Percentiles rank a stretch among this genome's conserved stretches.
Evolutionary conservation across 2,113 vertebrate species (phyloP).

Genomic region (Nothocercus nigrocapillus): DNA sequence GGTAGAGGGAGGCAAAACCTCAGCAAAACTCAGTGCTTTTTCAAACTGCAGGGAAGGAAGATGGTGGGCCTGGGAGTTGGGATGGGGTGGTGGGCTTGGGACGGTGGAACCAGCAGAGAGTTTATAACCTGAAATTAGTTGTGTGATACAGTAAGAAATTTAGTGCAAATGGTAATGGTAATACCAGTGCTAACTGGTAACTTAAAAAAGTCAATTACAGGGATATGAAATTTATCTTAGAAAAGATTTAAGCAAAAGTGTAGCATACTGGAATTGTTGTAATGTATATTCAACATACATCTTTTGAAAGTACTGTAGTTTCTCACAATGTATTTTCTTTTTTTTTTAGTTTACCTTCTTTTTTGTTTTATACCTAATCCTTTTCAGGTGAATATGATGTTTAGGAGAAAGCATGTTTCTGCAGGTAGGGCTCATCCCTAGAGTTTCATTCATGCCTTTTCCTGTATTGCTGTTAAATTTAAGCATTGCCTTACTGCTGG

Average conservation of each 20-base stretch:
- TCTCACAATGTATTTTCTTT: too few species aligned
- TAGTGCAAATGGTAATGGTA: neutral
- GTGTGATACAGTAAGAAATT: neutral
- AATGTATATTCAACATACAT: neutral
- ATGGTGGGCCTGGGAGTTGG: neutral
- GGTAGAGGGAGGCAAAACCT: neutral
- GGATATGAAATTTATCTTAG: neutral
- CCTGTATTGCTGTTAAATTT: neutral
- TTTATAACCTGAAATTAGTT: neutral
- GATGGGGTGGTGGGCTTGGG: neutral
- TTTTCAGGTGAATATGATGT: neutral
- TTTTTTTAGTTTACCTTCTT: neutral
- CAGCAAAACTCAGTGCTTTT: neutral
- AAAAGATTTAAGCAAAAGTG: neutral
- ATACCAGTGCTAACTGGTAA: neutral
- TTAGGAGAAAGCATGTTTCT: neutral
- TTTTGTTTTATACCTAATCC: neutral
- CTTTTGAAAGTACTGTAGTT: neutral
- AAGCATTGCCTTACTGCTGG: neutral
- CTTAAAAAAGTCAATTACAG: conserved; percentile 19
- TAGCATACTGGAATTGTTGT: neutral
- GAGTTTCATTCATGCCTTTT: neutral
- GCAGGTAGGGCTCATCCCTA: neutral
- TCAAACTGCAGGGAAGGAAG: neutral
- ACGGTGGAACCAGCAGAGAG: neutral